Base-by-base conservation (phyloP, 2,888 invertebrate genomes). In the Argyresthia goedartella region DNA sequence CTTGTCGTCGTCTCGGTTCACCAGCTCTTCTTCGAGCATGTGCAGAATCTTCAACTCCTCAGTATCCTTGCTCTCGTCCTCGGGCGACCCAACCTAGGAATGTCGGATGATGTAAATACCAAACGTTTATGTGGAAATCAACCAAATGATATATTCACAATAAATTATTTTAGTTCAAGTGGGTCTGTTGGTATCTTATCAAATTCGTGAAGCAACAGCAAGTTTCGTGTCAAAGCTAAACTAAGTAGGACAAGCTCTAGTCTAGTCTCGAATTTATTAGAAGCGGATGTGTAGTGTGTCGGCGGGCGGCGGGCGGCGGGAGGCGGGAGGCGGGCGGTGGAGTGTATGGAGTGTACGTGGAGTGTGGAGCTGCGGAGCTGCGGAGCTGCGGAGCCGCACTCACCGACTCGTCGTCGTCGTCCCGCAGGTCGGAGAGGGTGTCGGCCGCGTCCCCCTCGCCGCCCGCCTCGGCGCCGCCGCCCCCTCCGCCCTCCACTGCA, bases 1-100 rank as follows among this genome's bases (percentile, higher is more conserved):
- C 94, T 91, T 93, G 77, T 93, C 91, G 50, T 93, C 93, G 77
- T 96, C 95, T 67, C 95, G 89, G 71, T 92, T 93, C 60, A 95
- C 92, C 53, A 96, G 88, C 73, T 96, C 96, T 72, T 95, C 93
- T 64, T 93, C 88, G 63, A 96, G 88, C 86, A 86, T 86, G 55
- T 69, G 93, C 86, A 72, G 91, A 89, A 81, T 94, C 91, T 80
- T 95, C 93, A 70, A 91, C 90, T 75, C 93, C 90, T 59, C 92
- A 88, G 69, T 92, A 89, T 73, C 90, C 88, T 69, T 76, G 65
- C 65, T 72, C 69, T 81, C 82, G 56, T 79, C 84, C 73, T 81
- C 80, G 58, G 78, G 82, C 57, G 84, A 84, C 63, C 84, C 72
- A 67, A 84, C 81, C 82, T 84, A 81, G 69, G 74, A n/a, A n/a